Base-by-base conservation (phyloP, 2,113 vertebrate species). In the Sphyrna mokarran region DNA sequence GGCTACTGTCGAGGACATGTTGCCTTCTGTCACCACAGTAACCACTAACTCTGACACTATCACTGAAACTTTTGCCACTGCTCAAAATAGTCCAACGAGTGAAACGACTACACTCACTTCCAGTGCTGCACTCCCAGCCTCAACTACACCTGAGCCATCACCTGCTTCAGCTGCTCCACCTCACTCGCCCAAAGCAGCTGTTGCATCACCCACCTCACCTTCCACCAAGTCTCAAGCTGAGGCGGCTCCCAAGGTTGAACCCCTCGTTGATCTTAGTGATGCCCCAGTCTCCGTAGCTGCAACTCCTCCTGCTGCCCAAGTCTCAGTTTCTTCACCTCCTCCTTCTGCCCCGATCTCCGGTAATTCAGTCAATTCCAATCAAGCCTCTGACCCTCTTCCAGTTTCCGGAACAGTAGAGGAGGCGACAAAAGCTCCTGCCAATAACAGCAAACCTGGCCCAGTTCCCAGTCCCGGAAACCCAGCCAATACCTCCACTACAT, bases 21-120 rank as follows among this genome's bases (percentile, higher is more conserved):
- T 99, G 98, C 98, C 99, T 97, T 99, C 99, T 96, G 97, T 98
- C 97, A 98, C 98, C 96, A 98, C 98, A 29, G 97, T 97, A 97
- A 98, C 98, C 97, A 98, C 98, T 98, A 99, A 99, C 98, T 99
- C 99, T 97, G 99, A 99, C 97, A 98, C 98, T 96, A 97, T 98
- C 98, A 99, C 99, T 96, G 98, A 99, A 96, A 99, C 98, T 96
- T 98, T 98, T 98, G 99, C 99, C 97, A 98, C 98, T 70, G 98
- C 98, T 97, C 99, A 98, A 98, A 98, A 98, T 97, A 99, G 99
- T 97, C 99, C 99, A 97, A 98, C 98, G 97, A 99, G 99, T 95
- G 99, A 99, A 97, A 98, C 98, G 97, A 99, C 99, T 95, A 99
- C 98, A 76, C 98, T 99, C 97, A 99, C 98, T 95, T 99, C 98